Base-by-base conservation (phyloP, 2,888 invertebrate genomes). In the Glaucopsyche alexis region DNA sequence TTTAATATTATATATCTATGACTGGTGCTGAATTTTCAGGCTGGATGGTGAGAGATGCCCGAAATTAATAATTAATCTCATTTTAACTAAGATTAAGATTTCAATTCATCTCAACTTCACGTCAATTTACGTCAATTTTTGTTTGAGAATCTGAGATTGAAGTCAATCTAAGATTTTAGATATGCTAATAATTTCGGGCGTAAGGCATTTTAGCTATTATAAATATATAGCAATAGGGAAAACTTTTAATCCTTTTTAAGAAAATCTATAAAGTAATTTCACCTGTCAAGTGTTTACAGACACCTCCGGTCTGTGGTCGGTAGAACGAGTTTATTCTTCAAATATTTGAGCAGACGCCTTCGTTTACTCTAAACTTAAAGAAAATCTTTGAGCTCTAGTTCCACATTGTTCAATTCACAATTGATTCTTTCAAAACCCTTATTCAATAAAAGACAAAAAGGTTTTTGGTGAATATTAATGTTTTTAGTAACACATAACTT, bases 271-370 rank as follows among this genome's bases (percentile, higher is more conserved):
- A 47, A 69, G 49, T 69, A 69, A 69, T 49, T 49, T 47, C 69
- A 69, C 69, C 69, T 69, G 69, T 69, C 69, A 29, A 69, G 69
- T 69, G 14, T 69, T 67, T 67, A 67, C 67, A 16, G 47, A 69
- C 49, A 69, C 69, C 49, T 69, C 16, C 16, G 45, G 9, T 67
- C 69, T 69, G 69, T 16, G 69, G 69, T 67, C 16, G 45, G 16
- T 29, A 29, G 49, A 69, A 69, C 49, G 69, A 69, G 49, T 69
- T 69, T 29, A 29, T 49, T 69, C 69, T 69, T 69, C 69, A 69
- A 69, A 69, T 69, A 49, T 69, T 69, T 49, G 49, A 69, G 49
- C 45, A 11, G 29, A 47, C 13, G 45, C 49, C 69, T 69, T 47
- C 11, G 69, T 69, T 69, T 69, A 49, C 69, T 49, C 47, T 69